These are phyloP conservation scores for Urocitellus parryii DNA, from an alignment of 2,113 vertebrate species.

Conservation along the genomic window DNA sequence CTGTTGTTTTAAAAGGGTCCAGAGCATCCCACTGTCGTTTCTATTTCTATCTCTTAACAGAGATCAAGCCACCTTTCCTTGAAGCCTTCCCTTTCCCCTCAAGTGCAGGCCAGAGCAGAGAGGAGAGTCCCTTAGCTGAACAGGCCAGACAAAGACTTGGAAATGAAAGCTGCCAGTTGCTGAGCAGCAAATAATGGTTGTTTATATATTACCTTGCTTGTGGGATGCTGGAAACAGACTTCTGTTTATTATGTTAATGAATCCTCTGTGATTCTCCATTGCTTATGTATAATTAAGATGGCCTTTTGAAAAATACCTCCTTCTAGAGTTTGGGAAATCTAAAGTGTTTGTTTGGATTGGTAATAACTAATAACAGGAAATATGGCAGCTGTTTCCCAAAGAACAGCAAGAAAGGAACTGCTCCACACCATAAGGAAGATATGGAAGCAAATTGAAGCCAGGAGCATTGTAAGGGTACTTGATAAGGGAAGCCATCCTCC, in stretches of 20 bases:
- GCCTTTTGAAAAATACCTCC: constrained; percentile 68
- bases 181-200: not conserved
- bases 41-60: not conserved
- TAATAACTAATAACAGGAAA: constrained; percentile 62
- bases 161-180: not conserved
- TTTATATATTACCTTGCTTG: constrained; percentile 21
- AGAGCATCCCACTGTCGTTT: not conserved
- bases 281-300: constrained; percentile 78
- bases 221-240: constrained; percentile 69
- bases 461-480: not conserved
- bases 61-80: not conserved
- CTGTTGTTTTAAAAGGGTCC: not conserved
- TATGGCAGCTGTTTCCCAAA: constrained; percentile 38
- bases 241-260: constrained; percentile 83
- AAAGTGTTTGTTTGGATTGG: constrained; percentile 72
- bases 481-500: accelerated
- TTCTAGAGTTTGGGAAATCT: constrained; percentile 55
- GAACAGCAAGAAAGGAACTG: constrained; percentile 17
- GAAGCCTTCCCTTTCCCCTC: not conserved
- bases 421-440: not conserved
- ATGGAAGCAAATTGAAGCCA: not conserved
- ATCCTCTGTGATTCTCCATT: constrained; percentile 73
- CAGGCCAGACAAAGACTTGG: not conserved
- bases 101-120: not conserved
- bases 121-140: not conserved